Evolutionary conservation across 2,888 invertebrate genomes (phyloP).

Genomic region (Cheilosia soror): DNA sequence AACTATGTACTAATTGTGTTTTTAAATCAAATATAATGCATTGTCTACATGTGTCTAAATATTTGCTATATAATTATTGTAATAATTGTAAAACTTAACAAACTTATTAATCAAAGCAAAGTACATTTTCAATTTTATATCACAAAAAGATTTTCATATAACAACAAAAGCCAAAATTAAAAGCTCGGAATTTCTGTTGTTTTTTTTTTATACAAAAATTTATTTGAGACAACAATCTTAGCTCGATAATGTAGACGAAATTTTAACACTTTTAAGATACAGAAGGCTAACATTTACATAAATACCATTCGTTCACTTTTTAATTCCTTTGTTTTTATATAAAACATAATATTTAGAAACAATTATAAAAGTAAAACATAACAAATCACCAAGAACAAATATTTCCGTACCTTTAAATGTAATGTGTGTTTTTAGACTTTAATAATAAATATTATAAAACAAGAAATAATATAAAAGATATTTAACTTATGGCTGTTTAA

Average conservation of each 20-base stretch:
- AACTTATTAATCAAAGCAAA: conserved; percentile 52
- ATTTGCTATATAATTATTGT: conserved; percentile 63
- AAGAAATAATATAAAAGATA: conserved; percentile 54
- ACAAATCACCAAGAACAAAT: conserved; percentile 63
- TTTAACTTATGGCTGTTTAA: conserved; percentile 76
- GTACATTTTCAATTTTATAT: conserved; percentile 64
- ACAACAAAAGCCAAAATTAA: not conserved
- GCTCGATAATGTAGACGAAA: conserved; percentile 55
- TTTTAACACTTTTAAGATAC: conserved; percentile 13
- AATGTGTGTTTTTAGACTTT: conserved; percentile 72
- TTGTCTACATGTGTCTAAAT: conserved; percentile 75
- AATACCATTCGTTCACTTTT: conserved; percentile 11
- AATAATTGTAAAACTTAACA: conserved; percentile 52
- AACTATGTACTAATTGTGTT: conserved; percentile 69
- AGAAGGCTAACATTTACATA: conserved; percentile 37
- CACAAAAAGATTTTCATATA: conserved; percentile 33
- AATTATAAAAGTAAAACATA: conserved; percentile 18
- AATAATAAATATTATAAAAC: conserved; percentile 41
- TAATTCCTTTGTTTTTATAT: conserved; percentile 6
- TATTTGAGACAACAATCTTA: conserved; percentile 5
- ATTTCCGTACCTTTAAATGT: conserved; percentile 75
- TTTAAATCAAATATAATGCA: conserved; percentile 57
- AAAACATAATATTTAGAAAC: conserved; percentile 12
- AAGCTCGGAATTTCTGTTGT: conserved; percentile 35
- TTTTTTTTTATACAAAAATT: conserved; percentile 1